Percentiles rank a stretch among this genome's conserved stretches.
Conservation (phyloP, 30 jellyfish, hydroid and myxozoan genomes). For the Catostylus mosaicus region DNA sequence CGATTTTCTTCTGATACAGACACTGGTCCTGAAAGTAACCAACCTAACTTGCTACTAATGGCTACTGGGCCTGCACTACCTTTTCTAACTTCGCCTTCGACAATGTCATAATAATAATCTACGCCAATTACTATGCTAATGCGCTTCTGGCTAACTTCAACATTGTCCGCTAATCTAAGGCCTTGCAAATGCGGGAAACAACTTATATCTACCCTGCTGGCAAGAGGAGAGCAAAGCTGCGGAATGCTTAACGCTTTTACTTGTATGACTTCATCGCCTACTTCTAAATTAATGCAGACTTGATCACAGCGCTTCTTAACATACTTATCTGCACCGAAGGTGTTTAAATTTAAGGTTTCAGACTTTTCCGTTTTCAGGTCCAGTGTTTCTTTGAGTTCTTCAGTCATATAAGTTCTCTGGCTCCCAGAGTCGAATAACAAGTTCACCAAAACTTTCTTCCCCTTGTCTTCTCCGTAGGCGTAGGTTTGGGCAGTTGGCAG, state of each 20-base stretch:
- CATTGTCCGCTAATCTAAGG: constrained; percentile 17
- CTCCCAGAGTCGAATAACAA: constrained; percentile 54
- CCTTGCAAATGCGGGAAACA: constrained; percentile 50
- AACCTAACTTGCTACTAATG: not conserved
- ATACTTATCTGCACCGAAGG: constrained; percentile 58
- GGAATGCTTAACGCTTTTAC: constrained; percentile 25
- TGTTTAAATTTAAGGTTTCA: constrained; percentile 46
- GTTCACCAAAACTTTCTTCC: constrained; percentile 20
- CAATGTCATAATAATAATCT: constrained; percentile 36
- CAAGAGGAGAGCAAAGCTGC: constrained; percentile 42
- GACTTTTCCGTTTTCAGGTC: constrained; percentile 25
- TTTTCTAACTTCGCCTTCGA: not conserved
- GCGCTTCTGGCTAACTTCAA: not conserved
- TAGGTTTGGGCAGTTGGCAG: constrained; percentile 52
- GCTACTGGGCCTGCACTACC: not conserved
- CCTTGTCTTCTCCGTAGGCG: constrained; percentile 42
- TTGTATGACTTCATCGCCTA: constrained; percentile 22
- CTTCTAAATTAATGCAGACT: constrained; percentile 27
- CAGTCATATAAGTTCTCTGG: constrained; percentile 53
- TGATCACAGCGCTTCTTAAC: constrained; percentile 18
- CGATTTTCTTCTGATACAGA: not conserved
- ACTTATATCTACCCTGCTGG: constrained; percentile 12
- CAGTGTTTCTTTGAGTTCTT: constrained; percentile 51
- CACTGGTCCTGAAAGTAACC: not conserved
- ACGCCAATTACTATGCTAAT: constrained; percentile 41